Conservation (phyloP, 2,113 vertebrate genomes). For the Lontra canadensis region DNA sequence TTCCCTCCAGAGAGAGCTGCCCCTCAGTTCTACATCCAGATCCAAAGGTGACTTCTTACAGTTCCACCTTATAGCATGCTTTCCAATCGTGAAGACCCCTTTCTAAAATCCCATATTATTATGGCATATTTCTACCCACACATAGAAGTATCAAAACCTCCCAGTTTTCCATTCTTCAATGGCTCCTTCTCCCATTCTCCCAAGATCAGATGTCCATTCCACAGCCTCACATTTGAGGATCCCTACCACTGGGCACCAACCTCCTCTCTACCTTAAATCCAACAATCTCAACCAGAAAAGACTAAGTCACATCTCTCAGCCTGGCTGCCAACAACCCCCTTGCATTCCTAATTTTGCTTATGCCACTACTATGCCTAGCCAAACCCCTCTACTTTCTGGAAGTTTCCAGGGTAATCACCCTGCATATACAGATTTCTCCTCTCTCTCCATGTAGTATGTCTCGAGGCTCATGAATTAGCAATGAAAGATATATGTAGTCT, state of each 20-base stretch:
- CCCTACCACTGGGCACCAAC: neutral
- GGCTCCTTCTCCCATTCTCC: neutral
- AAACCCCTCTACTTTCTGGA: constrained; percentile 31
- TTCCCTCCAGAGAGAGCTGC: neutral
- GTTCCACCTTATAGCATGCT: neutral
- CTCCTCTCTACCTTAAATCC: neutral
- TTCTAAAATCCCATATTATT: constrained; percentile 13
- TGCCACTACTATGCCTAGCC: neutral
- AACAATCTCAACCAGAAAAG: constrained; percentile 10
- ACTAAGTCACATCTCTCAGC: neutral
- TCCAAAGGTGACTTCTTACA: neutral
- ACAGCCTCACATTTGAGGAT: neutral
- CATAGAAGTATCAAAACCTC: neutral
- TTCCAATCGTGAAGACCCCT: neutral
- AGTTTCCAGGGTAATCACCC: neutral
- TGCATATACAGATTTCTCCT: neutral
- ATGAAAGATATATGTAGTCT: neutral
- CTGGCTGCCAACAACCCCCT: neutral
- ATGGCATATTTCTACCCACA: neutral
- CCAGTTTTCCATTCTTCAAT: neutral
- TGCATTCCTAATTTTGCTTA: constrained; percentile 43
- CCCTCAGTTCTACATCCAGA: neutral
- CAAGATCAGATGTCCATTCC: neutral
- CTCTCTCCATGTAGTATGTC: neutral
- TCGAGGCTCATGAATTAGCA: constrained; percentile 49